Evolutionary conservation across 2,797 vertebrate genomes (phyloP), one percentile per base, ranked within the genome.

Genomic region (Channa striata): DNA sequence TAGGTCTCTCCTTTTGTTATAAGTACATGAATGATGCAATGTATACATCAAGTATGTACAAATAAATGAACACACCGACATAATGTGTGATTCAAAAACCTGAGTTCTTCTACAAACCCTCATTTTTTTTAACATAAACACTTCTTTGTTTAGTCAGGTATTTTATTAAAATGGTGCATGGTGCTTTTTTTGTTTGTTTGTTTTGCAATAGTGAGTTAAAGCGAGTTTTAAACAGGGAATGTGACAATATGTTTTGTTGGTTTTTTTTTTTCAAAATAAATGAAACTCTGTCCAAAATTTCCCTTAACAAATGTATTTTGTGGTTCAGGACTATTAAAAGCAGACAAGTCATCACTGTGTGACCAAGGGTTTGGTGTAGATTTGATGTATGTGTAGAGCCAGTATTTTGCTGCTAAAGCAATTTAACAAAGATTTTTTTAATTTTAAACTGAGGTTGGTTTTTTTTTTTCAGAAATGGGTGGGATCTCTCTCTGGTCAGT

Each of bases 21-120:
- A 25, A 68, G 53, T 72, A 48, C 49, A 50, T 51, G 21, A 50
- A 46, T 75, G 85, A 80, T 77, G 66, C 68, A 86, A 85, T 90
- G 89, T 92, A 93, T 93, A 89, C 91, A 92, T 90, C 64, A 72
- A 77, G 82, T 92, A 82, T 74, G 85, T 92, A 91, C 92, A 93
- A 78, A 91, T 92, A 90, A 88, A 92, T 87, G 72, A 77, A 86
- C 84, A 87, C 89, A 88, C 88, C 90, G 80, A 86, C 86, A 58
- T 83, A 46, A 42, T 30, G 78, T 78, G 74, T 70, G 77, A 59
- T 83, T 68, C 72, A 59, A 34, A 78, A 68, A 77, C 67, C 83
- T 36, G 74, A 75, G 64, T 64, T 60, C 54, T 40, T 50, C 36
- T 20, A 52, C 30, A 42, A 73, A n/a, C n/a, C n/a, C n/a, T n/a